Conservation (phyloP, 2,113 vertebrate species). For the Picathartes gymnocephalus region DNA sequence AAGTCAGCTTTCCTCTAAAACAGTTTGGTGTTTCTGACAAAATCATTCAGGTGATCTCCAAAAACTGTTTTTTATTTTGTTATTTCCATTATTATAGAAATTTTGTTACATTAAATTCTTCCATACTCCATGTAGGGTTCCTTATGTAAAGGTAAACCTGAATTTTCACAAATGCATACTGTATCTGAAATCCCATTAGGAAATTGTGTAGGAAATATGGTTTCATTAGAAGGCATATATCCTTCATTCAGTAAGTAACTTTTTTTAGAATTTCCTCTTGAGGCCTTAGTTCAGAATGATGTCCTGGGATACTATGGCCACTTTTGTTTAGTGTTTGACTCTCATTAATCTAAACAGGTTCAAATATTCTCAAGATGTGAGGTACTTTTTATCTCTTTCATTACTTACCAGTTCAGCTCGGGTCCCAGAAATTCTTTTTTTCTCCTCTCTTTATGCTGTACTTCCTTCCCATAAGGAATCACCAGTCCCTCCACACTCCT, state of each 20-base stretch:
- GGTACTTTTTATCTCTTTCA: background rate
- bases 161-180: background rate
- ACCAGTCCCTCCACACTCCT: background rate
- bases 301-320: background rate
- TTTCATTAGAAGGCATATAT: background rate
- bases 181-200: background rate
- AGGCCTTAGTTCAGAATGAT: background rate
- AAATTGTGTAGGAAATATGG: background rate
- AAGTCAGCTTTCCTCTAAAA: background rate
- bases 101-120: background rate
- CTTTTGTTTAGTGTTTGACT: background rate
- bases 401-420: background rate
- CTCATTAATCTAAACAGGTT: background rate
- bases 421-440: background rate
- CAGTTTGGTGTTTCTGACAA: background rate
- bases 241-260: background rate
- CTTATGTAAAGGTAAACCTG: background rate
- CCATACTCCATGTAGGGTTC: background rate
- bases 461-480: background rate
- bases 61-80: background rate
- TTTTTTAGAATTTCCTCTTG: background rate
- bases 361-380: background rate
- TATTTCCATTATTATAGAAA: background rate
- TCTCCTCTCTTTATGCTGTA: background rate
- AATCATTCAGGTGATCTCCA: background rate